phyloP scores from a whole-genome alignment of 1,140 invertebrate genomes.

The Drosophila burlai region DNA sequence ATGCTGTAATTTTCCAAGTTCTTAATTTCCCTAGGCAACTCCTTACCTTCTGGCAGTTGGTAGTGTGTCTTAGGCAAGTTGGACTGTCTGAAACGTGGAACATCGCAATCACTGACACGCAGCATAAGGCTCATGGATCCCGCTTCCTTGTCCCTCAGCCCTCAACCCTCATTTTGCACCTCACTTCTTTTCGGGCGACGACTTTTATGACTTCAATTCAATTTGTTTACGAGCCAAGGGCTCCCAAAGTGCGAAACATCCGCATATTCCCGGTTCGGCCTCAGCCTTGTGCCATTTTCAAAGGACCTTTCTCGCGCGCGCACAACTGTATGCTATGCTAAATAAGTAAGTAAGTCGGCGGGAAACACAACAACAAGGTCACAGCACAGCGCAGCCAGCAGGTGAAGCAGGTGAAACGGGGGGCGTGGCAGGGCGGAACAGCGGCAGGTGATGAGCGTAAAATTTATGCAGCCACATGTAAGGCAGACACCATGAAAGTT shows the following conservation, averaged over 20 bases:
- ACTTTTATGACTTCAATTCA: constrained; percentile 84
- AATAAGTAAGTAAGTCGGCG: constrained; percentile 68
- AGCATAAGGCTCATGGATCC: constrained; percentile 53
- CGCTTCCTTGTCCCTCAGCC: neutral
- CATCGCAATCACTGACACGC: constrained; percentile 78
- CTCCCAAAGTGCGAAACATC: constrained; percentile 40
- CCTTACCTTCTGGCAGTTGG: neutral
- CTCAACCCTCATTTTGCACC: neutral
- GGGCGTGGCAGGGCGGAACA: constrained; percentile 12
- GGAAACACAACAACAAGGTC: constrained; percentile 66
- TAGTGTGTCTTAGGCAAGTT: neutral
- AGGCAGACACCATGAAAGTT: constrained; percentile 68
- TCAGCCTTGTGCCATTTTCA: constrained; percentile 59
- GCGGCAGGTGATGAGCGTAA: constrained; percentile 79
- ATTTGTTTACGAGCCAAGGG: constrained; percentile 80
- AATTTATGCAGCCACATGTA: constrained; percentile 83
- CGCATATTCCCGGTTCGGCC: constrained; percentile 11
- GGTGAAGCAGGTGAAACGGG: constrained; percentile 1
- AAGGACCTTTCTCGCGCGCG: constrained; percentile 32
- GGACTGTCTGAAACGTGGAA: constrained; percentile 28
- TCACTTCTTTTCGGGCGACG: constrained; percentile 64
- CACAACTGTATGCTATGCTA: constrained; percentile 70
- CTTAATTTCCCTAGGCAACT: neutral
- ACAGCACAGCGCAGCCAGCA: neutral
- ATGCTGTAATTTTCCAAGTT: neutral